A percentile compares a stretch with the other conserved stretches of the same genome.
Evolutionary conservation across 2,888 invertebrate genomes (phyloP).

Genomic region (Caenorhabditis drosophilae): DNA sequence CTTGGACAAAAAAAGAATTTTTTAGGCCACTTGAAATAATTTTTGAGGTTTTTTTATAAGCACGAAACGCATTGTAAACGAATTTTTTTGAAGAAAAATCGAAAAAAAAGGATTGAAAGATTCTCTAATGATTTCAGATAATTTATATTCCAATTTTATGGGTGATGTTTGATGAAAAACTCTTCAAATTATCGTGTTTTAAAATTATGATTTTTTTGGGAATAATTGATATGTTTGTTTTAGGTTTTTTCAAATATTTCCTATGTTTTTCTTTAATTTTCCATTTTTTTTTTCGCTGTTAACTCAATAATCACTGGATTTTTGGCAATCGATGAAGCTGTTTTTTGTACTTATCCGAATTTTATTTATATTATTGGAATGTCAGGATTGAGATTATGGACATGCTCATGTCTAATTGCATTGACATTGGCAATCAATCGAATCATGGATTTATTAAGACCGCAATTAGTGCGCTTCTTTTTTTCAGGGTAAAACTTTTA

Average conservation of each 20-base stretch:
- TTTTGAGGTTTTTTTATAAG: no score
- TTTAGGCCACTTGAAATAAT: no score
- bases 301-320: slow-evolving; percentile 31
- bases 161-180: slow-evolving; percentile 16
- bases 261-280: not conserved
- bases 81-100: no score
- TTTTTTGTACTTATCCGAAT: slow-evolving; percentile 21
- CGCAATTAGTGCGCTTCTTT: slow-evolving; percentile 4
- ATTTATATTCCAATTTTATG: slow-evolving; percentile 19
- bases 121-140: no score
- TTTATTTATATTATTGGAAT: slow-evolving; percentile 22
- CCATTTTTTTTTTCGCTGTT: not conserved
- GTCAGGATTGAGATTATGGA: slow-evolving; percentile 21
- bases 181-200: slow-evolving; percentile 27
- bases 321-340: slow-evolving; percentile 14
- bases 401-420: slow-evolving; percentile 21
- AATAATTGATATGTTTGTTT: slow-evolving; percentile 22
- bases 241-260: slow-evolving; percentile 2
- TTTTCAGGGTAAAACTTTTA: no score
- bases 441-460: slow-evolving; percentile 7
- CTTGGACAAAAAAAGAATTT: no score
- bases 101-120: no score
- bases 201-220: slow-evolving; percentile 28
- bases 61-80: no score
- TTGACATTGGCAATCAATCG: slow-evolving; percentile 22